Percentiles rank a stretch among this genome's conserved stretches.
These are phyloP conservation scores for Mesochorus sp. DNA, from an alignment of 2,888 invertebrate genomes.

Conservation along the genomic window DNA sequence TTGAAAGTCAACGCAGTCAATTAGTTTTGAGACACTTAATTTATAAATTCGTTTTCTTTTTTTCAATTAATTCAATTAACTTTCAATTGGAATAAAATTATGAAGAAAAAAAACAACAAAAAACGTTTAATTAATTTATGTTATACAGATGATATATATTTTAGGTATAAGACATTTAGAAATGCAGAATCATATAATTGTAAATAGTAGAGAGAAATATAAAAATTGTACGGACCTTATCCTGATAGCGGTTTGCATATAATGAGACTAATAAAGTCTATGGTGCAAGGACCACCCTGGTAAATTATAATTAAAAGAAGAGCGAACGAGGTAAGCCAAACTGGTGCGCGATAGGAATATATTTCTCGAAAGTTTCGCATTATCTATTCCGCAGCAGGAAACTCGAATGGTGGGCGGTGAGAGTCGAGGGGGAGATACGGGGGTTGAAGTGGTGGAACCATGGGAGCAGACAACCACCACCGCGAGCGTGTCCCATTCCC, in stretches of 20 bases:
- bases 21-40: slow-evolving; percentile 15
- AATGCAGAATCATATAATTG: not conserved
- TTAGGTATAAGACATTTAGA: not conserved
- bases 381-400: slow-evolving; percentile 72
- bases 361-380: slow-evolving; percentile 72
- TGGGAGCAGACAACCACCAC: slow-evolving; percentile 58
- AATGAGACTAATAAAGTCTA: slow-evolving; percentile 38
- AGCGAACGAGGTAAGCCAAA: slow-evolving; percentile 39
- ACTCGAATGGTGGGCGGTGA: slow-evolving; percentile 19
- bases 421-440: slow-evolving; percentile 24
- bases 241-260: slow-evolving; percentile 49
- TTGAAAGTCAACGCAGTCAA: slow-evolving; percentile 54
- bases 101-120: not conserved
- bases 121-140: not conserved
- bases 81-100: not conserved
- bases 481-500: slow-evolving; percentile 54
- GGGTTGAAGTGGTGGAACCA: slow-evolving; percentile 22
- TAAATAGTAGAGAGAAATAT: slow-evolving; percentile 12
- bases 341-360: slow-evolving; percentile 48
- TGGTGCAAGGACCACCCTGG: slow-evolving; percentile 16
- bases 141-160: not conserved
- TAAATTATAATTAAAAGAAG: slow-evolving; percentile 60
- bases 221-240: slow-evolving; percentile 43
- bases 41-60: slow-evolving; percentile 10
- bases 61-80: not conserved